Evolutionary conservation across 2,113 vertebrate species (phyloP).

Genomic region (Orcinus orca): DNA sequence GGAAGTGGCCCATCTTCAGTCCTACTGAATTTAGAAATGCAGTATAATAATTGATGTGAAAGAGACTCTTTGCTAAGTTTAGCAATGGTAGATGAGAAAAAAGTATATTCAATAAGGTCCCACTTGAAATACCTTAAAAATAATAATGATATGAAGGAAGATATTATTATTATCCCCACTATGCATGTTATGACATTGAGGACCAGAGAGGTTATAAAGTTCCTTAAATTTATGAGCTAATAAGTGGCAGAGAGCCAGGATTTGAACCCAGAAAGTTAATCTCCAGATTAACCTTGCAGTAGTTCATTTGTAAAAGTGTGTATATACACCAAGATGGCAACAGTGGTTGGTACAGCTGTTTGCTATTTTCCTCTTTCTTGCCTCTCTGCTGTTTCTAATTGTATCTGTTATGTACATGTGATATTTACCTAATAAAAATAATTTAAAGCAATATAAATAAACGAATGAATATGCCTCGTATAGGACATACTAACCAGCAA

Average conservation of each 20-base stretch:
- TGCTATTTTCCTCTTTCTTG: background rate
- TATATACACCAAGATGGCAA: background rate
- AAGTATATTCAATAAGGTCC: background rate
- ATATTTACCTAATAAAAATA: background rate
- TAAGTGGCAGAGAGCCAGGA: background rate
- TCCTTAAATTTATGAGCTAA: background rate
- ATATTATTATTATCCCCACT: background rate
- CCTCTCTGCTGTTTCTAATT: background rate
- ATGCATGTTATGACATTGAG: background rate
- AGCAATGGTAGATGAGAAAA: background rate
- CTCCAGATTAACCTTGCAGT: background rate
- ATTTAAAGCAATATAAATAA: background rate
- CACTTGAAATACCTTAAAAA: background rate
- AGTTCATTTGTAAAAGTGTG: background rate
- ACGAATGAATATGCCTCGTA: background rate
- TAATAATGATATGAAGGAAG: background rate
- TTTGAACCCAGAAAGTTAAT: background rate
- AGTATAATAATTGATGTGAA: background rate
- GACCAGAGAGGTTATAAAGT: background rate
- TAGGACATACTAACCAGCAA: background rate
- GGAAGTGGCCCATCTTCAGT: background rate
- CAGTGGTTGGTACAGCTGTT: background rate
- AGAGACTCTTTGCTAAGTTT: background rate
- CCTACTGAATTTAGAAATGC: background rate
- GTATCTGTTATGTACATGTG: background rate